These are phyloP conservation scores for Hoplias malabaricus DNA, from an alignment of 2,113 vertebrate genomes.

Conservation along the genomic window DNA sequence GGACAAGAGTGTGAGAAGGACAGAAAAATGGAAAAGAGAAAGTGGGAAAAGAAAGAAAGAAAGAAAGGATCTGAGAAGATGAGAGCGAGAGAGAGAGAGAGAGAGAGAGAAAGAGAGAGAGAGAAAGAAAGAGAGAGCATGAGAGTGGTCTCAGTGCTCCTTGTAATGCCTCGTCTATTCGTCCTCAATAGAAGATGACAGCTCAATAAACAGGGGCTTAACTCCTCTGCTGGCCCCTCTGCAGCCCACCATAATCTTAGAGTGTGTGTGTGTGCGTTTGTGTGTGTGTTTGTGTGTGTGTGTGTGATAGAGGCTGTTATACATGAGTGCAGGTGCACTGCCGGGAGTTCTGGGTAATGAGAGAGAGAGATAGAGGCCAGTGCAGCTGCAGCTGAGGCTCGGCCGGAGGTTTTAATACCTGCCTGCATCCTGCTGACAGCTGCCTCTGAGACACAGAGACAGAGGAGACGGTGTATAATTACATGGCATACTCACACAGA, in stretches of 20 bases:
- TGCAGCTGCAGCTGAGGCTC: slow-evolving; percentile 7
- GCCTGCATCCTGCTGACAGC: slow-evolving; percentile 1
- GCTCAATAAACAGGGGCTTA: slow-evolving; percentile 31
- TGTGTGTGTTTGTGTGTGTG: slow-evolving; percentile 31
- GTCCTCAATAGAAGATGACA: slow-evolving; percentile 25
- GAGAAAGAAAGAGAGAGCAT: background rate
- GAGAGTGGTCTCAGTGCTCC: background rate
- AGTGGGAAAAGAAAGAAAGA: slow-evolving; percentile 1
- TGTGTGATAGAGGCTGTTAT: slow-evolving; percentile 19
- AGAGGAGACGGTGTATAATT: background rate
- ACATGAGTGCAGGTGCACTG: slow-evolving; percentile 13
- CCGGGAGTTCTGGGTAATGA: slow-evolving; percentile 25
- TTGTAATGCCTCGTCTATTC: slow-evolving; percentile 12
- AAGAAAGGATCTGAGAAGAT: background rate
- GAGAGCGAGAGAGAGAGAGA: background rate
- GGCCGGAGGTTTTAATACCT: slow-evolving; percentile 19
- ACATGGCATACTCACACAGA: background rate
- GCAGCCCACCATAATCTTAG: slow-evolving; percentile 10
- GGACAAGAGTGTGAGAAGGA: background rate
- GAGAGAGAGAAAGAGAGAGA: background rate
- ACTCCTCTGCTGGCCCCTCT: background rate
- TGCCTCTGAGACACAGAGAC: background rate
- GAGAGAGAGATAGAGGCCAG: slow-evolving; percentile 10
- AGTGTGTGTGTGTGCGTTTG: slow-evolving; percentile 30
- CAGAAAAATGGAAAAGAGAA: too few relatives aligned